Evolutionary conservation across 2,113 vertebrate genomes (phyloP), one percentile per base, ranked within the genome.

Genomic region (Shinisaurus crocodilurus): DNA sequence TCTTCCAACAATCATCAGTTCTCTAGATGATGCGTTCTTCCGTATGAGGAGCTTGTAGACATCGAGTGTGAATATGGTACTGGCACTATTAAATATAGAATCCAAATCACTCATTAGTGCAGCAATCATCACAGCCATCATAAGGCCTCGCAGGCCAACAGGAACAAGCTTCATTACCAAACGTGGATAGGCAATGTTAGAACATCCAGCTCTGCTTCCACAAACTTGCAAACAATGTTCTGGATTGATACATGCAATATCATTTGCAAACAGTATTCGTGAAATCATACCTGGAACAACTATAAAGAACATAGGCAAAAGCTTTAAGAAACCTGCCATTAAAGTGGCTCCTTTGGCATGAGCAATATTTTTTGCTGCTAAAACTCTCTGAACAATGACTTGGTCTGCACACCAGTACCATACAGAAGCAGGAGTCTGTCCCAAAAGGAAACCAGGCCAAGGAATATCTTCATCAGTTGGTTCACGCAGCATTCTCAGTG

Each of bases 331-430:
- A 65, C 99, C 99, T 69, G 99, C 99, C 99, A 99, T 99, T 50
- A 99, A 98, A 12, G 99, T 99, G 15, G 99, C 97, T 93, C 98
- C 98, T 93, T 99, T 99, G 81, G 99, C 99, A 6, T 99, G 99
- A 89, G 96, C 98, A 76, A 99, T 97, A 96, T 99, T 99, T 96
- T 99, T 99, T 75, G 99, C 99, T 1, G 99, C 98, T 63, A 99
- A 96, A 0, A 99, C 99, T 92, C 99, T 97, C 96, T 99, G 99
- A 81, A 99, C 99, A 34, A 99, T 99, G 93, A 99, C 99, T 94
- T 99, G 99, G 96, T 99, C 99, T 0, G 99, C 98, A 95, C 99
- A 99, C 99, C 99, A 99, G 96, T 99, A 99, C 99, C 99, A 99
- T 60, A 99, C 98, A 0, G 99, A 99, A n/a, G 99, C 98, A 40